Percentiles rank a stretch among this genome's conserved stretches.
Conservation (phyloP, 53 echinoderm and acorn worm species). For the Glandiceps talaboti region DNA sequence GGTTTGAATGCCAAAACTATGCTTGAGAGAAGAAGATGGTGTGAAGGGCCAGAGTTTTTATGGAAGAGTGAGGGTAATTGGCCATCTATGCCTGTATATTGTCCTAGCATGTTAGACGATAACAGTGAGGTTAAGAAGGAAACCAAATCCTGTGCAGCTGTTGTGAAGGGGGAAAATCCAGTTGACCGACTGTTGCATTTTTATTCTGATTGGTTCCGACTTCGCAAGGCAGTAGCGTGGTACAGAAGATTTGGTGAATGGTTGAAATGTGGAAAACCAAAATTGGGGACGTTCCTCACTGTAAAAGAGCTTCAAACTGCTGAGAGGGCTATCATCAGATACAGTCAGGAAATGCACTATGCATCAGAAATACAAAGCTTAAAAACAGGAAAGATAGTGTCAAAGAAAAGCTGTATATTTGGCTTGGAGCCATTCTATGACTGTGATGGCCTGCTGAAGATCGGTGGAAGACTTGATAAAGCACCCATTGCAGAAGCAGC, state of each 20-base stretch:
- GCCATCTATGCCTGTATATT: background rate
- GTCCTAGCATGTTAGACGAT: background rate
- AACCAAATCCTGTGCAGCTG: slow-evolving; percentile 6
- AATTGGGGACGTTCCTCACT: background rate
- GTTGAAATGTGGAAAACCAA: background rate
- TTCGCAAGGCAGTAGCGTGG: slow-evolving; percentile 18
- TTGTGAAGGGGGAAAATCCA: slow-evolving; percentile 10
- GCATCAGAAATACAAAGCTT: slow-evolving; percentile 7
- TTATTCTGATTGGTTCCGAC: slow-evolving; percentile 7
- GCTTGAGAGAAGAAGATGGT: slow-evolving; percentile 11
- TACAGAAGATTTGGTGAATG: slow-evolving; percentile 3
- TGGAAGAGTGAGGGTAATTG: slow-evolving; percentile 8
- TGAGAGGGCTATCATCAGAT: slow-evolving; percentile 21
- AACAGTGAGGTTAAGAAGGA: slow-evolving; percentile 6
- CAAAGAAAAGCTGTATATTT: slow-evolving; percentile 2
- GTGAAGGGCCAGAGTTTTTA: slow-evolving; percentile 18
- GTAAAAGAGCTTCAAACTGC: slow-evolving; percentile 23
- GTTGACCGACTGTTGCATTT: slow-evolving; percentile 1
- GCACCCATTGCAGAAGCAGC: slow-evolving; percentile 9
- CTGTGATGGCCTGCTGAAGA: slow-evolving; percentile 28
- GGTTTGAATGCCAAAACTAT: slow-evolving; percentile 14
- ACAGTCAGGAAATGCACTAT: slow-evolving; percentile 15
- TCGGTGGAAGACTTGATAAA: slow-evolving; percentile 31
- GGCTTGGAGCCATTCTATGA: slow-evolving; percentile 10
- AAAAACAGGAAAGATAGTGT: background rate